Base-by-base conservation (phyloP, 2,888 invertebrate species). In the Mycalesis mineus region DNA sequence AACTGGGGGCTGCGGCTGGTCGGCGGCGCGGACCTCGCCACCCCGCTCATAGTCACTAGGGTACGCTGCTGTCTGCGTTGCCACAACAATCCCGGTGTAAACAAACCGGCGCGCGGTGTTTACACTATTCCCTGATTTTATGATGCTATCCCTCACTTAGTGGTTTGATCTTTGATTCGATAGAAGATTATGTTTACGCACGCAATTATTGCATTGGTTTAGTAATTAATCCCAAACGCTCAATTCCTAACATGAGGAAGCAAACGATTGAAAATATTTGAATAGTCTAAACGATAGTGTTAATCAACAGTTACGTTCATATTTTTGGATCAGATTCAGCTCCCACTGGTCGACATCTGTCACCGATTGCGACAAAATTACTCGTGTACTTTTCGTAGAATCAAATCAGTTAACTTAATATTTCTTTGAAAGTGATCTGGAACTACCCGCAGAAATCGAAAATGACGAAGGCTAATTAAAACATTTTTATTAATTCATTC, bases 1-100 rank as follows among this genome's bases (percentile, higher is more conserved):
- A 94, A 94, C 74, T 97, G 96, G 96, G 97, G 97, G 60, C 94
- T 97, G 72, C 93, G 96, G 71, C 91, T 97, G 69, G 95, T 95
- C 66, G 97, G 97, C 70, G 96, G 96, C 70, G 92, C 94, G 66
- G 96, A 97, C 91, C 92, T 96, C 74, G 94, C 95, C 76, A 94
- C 95, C 52, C 96, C 97, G 63, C 92, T 97, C 78, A 94, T 96
- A 82, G 94, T 97, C 80, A 96, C 96, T 67, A 94, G 94, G 93
- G 97, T 97, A 93, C 77, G 75, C 68, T 68, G 44, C 29, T 47
- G 37, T 54, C 55, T 17, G 11, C 31, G 22, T 37, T 37, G 52
- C 62, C 60, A 55, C 65, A 65, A 69, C 65, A 68, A 61, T 51
- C 44, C 75, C 82, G 79, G 75, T 80, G 79, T 85, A 86, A 86